Percentiles rank a stretch among this genome's conserved stretches.
phyloP scores from a whole-genome alignment of 2,888 invertebrate genomes.

The Sphinx pinastri region DNA sequence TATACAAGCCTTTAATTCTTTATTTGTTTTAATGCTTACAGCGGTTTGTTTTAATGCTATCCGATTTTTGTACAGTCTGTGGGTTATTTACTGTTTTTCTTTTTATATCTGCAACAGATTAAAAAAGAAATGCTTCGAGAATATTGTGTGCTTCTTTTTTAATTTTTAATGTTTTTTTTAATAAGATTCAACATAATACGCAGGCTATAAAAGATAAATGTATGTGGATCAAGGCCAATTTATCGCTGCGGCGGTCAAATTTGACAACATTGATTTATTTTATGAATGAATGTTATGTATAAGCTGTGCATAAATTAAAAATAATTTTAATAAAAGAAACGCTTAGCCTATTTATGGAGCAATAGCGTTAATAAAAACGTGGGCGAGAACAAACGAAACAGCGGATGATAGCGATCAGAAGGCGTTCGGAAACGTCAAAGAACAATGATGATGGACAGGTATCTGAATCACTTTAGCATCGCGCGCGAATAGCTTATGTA shows the following conservation, averaged over 20 bases:
- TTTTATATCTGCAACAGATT: background rate
- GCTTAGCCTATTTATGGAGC: background rate
- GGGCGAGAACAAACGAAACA: background rate
- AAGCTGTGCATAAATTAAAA: background rate
- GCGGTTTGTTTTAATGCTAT: too few relatives aligned
- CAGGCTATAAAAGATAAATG: constrained; percentile 7
- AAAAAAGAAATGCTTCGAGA: background rate
- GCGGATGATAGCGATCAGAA: constrained; percentile 2
- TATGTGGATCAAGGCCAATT: constrained; percentile 21
- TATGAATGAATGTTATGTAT: constrained; percentile 9
- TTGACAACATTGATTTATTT: constrained; percentile 21
- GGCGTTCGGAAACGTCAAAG: constrained; percentile 14
- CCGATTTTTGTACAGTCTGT: too few relatives aligned
- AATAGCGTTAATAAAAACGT: constrained; percentile 13
- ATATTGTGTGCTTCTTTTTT: too few relatives aligned
- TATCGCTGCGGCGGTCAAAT: constrained; percentile 16
- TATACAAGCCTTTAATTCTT: background rate
- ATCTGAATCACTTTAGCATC: background rate
- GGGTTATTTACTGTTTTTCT: too few relatives aligned
- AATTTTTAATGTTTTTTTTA: background rate
- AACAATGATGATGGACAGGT: constrained; percentile 13
- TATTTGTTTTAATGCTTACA: too few relatives aligned
- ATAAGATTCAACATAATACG: constrained; percentile 16
- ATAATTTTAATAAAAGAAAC: background rate
- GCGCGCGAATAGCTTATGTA: background rate